Evolutionary conservation across 2,113 vertebrate species (phyloP), one percentile per base, ranked within the genome.

Genomic region (Percopsis transmontana): DNA sequence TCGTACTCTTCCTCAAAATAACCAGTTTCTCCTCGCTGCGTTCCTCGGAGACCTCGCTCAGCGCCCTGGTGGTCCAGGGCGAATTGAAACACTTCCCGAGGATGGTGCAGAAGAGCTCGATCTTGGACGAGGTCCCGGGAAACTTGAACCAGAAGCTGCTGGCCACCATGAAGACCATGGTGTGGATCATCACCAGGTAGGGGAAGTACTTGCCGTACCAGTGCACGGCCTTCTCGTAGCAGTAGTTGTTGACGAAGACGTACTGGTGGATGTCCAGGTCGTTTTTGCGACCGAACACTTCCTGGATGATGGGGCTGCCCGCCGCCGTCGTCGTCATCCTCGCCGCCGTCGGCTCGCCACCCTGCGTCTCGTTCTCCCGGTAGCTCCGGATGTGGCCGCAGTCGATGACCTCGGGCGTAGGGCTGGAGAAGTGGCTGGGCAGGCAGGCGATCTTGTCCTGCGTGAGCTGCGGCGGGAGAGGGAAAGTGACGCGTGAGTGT

Each of bases 61-160:
- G 84, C 10, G 95, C 94, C 67, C 94, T 86, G 0, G 95, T 96
- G 64, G 95, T 96, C 94, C 94, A 96, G 0, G 94, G 95, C 0
- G 95, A 96, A 47, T 97, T 94, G 2, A 96, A 96, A 74, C 95
- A 97, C 81, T 96, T 96, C 45, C 89, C 90, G 13, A 97, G 87
- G 74, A 96, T 95, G 64, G 88, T 92, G n/a, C 95, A 93, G 72
- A 96, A 97, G 59, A 95, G 92, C 66, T 97, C 94, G 0, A 97
- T 94, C 88, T 97, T 97, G 27, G 95, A 97, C 3, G 94, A 96
- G 0, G 95, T 96, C 39, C 95, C 93, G 0, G 95, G 95, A 70
- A 95, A 97, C 74, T 96, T 96, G 85, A 97, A 97, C 95, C 95
- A 97, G 83, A 97, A 96, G 62, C 93, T 94, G 79, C 95, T 94